Conservation (phyloP, 2,113 vertebrate genomes). For the Caloenas nicobarica region DNA sequence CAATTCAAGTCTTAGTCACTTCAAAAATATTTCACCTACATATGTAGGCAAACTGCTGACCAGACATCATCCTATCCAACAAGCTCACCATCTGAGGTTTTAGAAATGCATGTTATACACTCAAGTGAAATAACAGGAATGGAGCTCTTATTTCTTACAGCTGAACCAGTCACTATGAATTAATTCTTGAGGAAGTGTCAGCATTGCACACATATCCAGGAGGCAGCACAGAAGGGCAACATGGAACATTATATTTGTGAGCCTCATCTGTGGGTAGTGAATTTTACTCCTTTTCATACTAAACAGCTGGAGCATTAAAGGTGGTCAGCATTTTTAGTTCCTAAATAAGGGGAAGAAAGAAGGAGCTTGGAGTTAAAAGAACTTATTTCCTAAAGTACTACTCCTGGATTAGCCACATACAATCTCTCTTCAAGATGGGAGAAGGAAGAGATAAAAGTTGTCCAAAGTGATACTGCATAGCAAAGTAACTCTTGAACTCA, state of each 20-base stretch:
- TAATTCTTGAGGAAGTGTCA: neutral
- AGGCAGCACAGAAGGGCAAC: neutral
- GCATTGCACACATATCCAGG: neutral
- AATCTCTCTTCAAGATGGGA: neutral
- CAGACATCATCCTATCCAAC: neutral
- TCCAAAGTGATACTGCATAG: neutral
- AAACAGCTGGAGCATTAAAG: neutral
- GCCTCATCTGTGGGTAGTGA: neutral
- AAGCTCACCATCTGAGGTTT: neutral
- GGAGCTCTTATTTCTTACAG: neutral
- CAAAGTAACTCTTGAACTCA: neutral
- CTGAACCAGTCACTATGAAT: neutral
- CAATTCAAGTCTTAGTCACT: neutral
- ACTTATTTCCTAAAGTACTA: neutral
- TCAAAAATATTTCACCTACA: neutral
- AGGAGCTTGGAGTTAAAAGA: neutral
- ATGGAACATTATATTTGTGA: neutral
- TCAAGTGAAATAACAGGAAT: neutral
- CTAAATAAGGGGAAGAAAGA: neutral
- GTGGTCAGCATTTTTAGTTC: neutral
- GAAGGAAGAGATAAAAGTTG: neutral
- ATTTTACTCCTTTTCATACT: neutral
- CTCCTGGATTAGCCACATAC: neutral
- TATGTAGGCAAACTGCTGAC: neutral
- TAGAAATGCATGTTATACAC: neutral